A percentile compares a stretch with the other conserved stretches of the same genome.
Conservation (phyloP, 2,113 vertebrate genomes). For the Potamarius usumacintae region DNA sequence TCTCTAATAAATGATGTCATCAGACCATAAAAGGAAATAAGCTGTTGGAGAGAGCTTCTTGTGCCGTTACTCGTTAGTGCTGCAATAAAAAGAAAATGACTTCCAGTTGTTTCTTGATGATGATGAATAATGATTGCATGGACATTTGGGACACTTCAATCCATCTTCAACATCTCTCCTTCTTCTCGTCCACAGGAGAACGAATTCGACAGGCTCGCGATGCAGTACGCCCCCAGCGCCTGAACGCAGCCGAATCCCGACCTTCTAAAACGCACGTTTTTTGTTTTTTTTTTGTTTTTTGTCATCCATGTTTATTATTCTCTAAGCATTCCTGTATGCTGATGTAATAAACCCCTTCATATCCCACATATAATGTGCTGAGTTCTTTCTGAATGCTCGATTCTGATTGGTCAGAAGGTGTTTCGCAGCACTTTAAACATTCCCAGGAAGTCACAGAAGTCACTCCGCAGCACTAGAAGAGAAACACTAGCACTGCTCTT, state of each 20-base stretch:
- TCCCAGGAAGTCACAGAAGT: neutral
- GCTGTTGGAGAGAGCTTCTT: neutral
- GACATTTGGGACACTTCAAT: neutral
- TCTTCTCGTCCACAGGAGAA: constrained; percentile 78
- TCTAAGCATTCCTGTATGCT: constrained; percentile 39
- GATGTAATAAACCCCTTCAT: constrained; percentile 41
- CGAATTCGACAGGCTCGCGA: constrained; percentile 87
- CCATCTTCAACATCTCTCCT: constrained; percentile 18
- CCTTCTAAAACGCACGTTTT: neutral
- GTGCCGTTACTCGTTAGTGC: neutral
- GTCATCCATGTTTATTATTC: neutral
- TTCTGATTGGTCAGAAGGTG: neutral
- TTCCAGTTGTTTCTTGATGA: neutral
- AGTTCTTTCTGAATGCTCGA: neutral
- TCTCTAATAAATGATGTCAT: neutral
- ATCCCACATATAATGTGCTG: too few species aligned
- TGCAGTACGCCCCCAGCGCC: constrained; percentile 85
- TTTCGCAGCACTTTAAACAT: neutral
- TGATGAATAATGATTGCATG: neutral
- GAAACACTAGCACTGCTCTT: neutral
- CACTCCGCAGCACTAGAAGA: too few species aligned
- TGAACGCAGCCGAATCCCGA: constrained; percentile 4
- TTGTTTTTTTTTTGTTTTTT: neutral
- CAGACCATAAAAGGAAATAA: neutral
- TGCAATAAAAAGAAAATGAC: neutral